phyloP scores from a whole-genome alignment of 2,797 vertebrate species.

The Falco peregrinus region DNA sequence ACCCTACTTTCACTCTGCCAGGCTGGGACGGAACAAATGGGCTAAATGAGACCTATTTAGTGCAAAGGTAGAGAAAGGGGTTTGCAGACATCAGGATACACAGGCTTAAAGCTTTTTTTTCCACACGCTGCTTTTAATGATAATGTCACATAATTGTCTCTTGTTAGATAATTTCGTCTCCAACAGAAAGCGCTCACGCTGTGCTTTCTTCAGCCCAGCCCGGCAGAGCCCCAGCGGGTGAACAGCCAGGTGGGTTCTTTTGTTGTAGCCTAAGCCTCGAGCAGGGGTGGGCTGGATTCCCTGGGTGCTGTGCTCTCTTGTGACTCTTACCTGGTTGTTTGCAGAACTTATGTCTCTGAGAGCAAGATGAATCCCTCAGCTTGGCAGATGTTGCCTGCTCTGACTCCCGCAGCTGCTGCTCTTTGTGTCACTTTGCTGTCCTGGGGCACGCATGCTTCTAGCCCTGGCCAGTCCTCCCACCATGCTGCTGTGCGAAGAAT shows the following conservation, averaged over 20 bases:
- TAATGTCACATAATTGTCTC: slow-evolving; percentile 41
- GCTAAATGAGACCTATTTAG: slow-evolving; percentile 56
- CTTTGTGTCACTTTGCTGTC: rapidly evolving
- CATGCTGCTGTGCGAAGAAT: neutral
- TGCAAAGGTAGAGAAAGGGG: neutral
- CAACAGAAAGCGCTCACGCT: neutral
- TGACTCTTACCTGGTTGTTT: neutral
- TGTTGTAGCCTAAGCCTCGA: rapidly evolving
- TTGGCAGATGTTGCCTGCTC: neutral
- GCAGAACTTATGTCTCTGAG: neutral
- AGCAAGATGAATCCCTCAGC: neutral
- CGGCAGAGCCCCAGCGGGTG: neutral
- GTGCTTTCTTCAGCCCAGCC: neutral
- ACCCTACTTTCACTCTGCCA: slow-evolving; percentile 59
- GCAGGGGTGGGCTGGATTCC: neutral
- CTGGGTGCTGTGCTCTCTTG: neutral
- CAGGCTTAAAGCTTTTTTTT: neutral
- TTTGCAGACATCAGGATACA: neutral
- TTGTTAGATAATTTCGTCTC: slow-evolving; percentile 27
- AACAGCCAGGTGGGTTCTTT: neutral
- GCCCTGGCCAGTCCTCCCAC: neutral
- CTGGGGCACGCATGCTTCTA: neutral
- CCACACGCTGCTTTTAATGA: neutral
- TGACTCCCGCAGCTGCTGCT: rapidly evolving
- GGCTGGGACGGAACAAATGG: slow-evolving; percentile 66